Base-by-base conservation (phyloP, 2,888 invertebrate genomes). In the Himalopsyche anomala region DNA sequence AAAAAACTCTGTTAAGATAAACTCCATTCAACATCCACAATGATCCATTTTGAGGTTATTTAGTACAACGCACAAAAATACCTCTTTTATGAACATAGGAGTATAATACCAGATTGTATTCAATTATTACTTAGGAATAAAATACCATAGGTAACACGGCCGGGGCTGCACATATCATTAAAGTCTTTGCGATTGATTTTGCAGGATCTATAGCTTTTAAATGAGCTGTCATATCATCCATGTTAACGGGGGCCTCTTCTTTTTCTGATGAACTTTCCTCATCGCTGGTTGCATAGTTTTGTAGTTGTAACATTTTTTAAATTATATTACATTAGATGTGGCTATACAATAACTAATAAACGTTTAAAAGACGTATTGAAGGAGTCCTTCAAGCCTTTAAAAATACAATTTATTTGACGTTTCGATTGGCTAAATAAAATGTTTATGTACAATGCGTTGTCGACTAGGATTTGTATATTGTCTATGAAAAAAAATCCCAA, bases 91-190 rank as follows among this genome's bases (percentile, higher is more conserved):
- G 51, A 51, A 51, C 15, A 15, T 15, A 2, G 15, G 0, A 51
- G 4, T 15, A 4, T 12, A 45, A 11, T 45, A 0, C 9, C 9
- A 4, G 45, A 45, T 15, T 51, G 12, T 51, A 15, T 4, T 51
- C 4, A 15, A 87, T 83, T 93, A n/a, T n/a, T n/a, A n/a, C n/a
- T n/a, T n/a, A n/a, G n/a, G n/a, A n/a, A n/a, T n/a, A n/a, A n/a
- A n/a, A n/a, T 93, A 96, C 97, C 89, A 96, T 95, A 1, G 98
- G 97, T 89, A 97, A 94, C 5, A 98, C 97, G 79, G 95, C 93
- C 0, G 98, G 98, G 0, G 98, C 97, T 45, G 98, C 95, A 91
- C 96, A 96, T 88, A 98, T 93, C 90, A 95, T 94, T 90, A 97
- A 91, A 19, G 93, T 92, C 89, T 94, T 95, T 38, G 95, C 94